phyloP scores from a whole-genome alignment of 2,797 vertebrate genomes.

The Valencia hispanica region DNA sequence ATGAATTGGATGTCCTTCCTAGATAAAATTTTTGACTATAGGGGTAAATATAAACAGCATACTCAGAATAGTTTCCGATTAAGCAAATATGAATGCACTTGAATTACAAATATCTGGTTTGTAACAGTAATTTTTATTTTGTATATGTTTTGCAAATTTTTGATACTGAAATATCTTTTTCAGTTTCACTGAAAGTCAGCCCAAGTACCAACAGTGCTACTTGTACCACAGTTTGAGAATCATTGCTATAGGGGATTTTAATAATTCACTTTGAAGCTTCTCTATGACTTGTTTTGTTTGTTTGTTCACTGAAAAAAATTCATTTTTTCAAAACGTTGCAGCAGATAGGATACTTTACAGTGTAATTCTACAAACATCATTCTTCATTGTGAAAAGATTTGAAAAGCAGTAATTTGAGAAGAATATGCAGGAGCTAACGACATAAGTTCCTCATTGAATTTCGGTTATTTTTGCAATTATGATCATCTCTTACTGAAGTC shows the following conservation, averaged over 20 bases:
- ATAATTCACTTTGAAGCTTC: slow-evolving; percentile 18
- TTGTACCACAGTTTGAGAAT: background rate
- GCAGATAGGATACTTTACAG: slow-evolving; percentile 40
- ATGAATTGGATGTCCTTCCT: background rate
- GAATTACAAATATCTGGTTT: background rate
- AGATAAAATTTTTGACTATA: background rate
- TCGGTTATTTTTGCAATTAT: slow-evolving; percentile 54
- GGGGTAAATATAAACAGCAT: background rate
- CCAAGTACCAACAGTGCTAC: background rate
- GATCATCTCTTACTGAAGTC: slow-evolving; percentile 38
- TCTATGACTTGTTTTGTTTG: slow-evolving; percentile 34
- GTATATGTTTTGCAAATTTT: background rate
- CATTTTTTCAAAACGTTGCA: slow-evolving; percentile 36
- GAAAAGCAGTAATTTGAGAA: slow-evolving; percentile 49
- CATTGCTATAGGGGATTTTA: slow-evolving; percentile 3
- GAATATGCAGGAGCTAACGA: slow-evolving; percentile 58
- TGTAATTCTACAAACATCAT: slow-evolving; percentile 44
- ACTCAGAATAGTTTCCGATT: background rate
- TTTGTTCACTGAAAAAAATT: slow-evolving; percentile 35
- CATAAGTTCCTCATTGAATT: slow-evolving; percentile 55
- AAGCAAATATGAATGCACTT: too few relatives aligned
- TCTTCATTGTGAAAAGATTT: slow-evolving; percentile 51
- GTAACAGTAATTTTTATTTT: background rate
- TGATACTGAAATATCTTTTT: background rate
- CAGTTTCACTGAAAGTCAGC: background rate